Conservation (phyloP, 2,113 vertebrate species). For the Malurus cyaneus region DNA sequence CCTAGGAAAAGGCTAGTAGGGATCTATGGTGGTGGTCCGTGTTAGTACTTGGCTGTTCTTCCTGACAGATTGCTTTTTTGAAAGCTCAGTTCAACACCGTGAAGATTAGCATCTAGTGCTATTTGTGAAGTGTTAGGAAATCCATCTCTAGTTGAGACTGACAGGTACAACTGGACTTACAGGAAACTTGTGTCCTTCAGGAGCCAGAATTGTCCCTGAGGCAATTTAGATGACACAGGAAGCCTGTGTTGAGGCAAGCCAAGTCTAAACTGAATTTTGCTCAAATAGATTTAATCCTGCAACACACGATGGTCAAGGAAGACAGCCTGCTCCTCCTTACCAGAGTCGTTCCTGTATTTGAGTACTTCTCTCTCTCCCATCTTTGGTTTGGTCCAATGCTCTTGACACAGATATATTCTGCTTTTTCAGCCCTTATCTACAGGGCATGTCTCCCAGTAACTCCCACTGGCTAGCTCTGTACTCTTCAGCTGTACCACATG, state of each 20-base stretch:
- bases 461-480: background rate
- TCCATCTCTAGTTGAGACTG: background rate
- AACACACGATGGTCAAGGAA: background rate
- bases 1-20: background rate
- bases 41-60: background rate
- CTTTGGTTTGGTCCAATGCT: fast-evolving
- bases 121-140: background rate
- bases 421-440: background rate
- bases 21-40: background rate
- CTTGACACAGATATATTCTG: background rate
- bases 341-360: background rate
- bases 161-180: background rate
- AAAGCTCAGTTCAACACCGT: background rate
- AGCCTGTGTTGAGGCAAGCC: background rate
- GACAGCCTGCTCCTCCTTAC: background rate
- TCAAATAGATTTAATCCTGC: background rate
- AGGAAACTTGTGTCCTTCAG: background rate
- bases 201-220: background rate
- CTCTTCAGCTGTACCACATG: background rate
- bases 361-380: background rate
- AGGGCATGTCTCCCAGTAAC: background rate
- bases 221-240: background rate
- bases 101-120: background rate
- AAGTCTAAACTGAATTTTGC: background rate
- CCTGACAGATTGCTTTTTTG: background rate